Percentiles rank a stretch among this genome's conserved stretches.
Evolutionary conservation across 2,888 invertebrate genomes (phyloP).

Genomic region (Kuschelorhynchus macadamiae): DNA sequence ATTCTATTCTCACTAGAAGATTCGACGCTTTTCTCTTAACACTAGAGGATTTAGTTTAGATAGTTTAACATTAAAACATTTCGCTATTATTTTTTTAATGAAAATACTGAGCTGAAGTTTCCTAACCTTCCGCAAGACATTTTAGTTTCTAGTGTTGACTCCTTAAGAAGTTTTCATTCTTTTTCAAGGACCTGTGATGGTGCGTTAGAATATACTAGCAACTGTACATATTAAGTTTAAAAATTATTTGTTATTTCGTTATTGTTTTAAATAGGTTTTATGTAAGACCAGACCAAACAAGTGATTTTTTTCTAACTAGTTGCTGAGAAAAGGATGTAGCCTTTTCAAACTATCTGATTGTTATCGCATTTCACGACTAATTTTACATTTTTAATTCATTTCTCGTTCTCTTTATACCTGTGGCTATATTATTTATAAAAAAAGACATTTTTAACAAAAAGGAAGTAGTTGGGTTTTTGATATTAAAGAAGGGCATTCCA

Average conservation of each 20-base stretch:
- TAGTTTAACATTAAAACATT: slow-evolving; percentile 12
- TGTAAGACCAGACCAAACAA: slow-evolving; percentile 61
- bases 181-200: slow-evolving; percentile 64
- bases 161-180: slow-evolving; percentile 38
- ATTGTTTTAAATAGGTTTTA: slow-evolving; percentile 47
- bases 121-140: slow-evolving; percentile 33
- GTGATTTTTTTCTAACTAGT: slow-evolving; percentile 31
- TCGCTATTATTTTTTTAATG: slow-evolving; percentile 35
- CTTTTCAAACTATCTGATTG: slow-evolving; percentile 63
- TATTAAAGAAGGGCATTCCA: slow-evolving; percentile 26
- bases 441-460: slow-evolving; percentile 42
- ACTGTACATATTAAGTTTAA: slow-evolving; percentile 54
- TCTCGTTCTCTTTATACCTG: slow-evolving; percentile 52
- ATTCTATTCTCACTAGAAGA: slow-evolving; percentile 56
- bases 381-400: slow-evolving; percentile 51
- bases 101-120: slow-evolving; percentile 6
- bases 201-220: slow-evolving; percentile 58
- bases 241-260: slow-evolving; percentile 54
- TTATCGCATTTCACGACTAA: slow-evolving; percentile 57
- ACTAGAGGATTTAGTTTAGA: slow-evolving; percentile 36
- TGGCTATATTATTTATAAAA: slow-evolving; percentile 50
- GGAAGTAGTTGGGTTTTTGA: not conserved
- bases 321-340: slow-evolving; percentile 62
- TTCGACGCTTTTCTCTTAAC: slow-evolving; percentile 58
- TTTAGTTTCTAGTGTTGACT: slow-evolving; percentile 45